A percentile compares a stretch with the other conserved stretches of the same genome.
These are phyloP conservation scores for Bombylius discolor DNA, from an alignment of 2,888 invertebrate genomes.

Conservation along the genomic window DNA sequence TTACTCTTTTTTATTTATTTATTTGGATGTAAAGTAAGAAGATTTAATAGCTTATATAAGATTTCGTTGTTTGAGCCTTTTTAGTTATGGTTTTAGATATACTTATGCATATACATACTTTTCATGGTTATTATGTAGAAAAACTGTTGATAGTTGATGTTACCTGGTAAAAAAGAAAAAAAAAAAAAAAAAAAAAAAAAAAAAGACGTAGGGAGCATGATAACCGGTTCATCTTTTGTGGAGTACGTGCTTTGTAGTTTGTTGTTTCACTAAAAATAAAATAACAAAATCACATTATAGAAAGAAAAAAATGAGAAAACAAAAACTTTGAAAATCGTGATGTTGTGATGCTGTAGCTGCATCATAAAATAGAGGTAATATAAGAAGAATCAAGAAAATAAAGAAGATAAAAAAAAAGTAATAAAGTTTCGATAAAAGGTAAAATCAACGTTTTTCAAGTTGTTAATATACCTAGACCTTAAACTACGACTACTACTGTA, in stretches of 20 bases:
- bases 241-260: neutral
- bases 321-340: neutral
- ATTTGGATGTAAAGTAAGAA: too few species aligned
- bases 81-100: too few species aligned
- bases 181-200: too few species aligned
- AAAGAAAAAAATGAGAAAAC: neutral
- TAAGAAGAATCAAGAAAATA: neutral
- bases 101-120: too few species aligned
- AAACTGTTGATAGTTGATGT: too few species aligned
- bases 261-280: neutral
- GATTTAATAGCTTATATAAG: too few species aligned
- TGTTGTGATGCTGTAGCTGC: neutral
- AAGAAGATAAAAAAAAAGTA: neutral
- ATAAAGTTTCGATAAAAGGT: neutral
- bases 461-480: neutral
- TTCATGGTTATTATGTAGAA: too few species aligned
- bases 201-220: neutral
- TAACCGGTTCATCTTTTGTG: neutral
- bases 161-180: too few species aligned
- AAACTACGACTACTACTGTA: neutral
- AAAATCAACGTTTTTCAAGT: neutral
- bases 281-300: too few species aligned
- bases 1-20: too few species aligned
- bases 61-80: too few species aligned
- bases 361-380: too few species aligned